Conservation (phyloP, 2,113 vertebrate species). For the Oxygymnocypris stewartii region DNA sequence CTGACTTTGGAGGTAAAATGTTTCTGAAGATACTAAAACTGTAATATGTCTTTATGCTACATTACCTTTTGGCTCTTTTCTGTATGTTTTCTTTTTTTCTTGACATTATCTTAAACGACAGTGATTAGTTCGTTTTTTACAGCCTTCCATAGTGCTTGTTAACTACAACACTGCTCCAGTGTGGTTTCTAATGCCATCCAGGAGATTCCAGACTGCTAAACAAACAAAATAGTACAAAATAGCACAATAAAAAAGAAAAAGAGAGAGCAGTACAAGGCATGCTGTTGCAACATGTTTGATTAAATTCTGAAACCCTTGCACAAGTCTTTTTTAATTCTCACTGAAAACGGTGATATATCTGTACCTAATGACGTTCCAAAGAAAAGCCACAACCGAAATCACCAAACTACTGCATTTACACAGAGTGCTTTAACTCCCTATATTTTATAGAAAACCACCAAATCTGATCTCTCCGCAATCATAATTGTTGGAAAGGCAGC, state of each 20-base stretch:
- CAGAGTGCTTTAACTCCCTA: constrained; percentile 3
- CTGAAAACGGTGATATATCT: not conserved
- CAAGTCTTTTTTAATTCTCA: too few relatives aligned
- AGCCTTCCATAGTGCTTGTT: constrained; percentile 34
- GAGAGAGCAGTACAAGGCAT: not conserved
- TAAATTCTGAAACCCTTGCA: not conserved
- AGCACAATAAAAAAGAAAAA: not conserved
- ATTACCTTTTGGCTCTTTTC: not conserved
- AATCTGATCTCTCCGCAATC: not conserved
- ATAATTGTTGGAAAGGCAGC: not conserved
- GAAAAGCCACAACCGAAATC: constrained; percentile 20
- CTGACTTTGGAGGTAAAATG: not conserved
- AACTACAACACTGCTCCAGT: constrained; percentile 13
- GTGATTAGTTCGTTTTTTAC: constrained; percentile 16
- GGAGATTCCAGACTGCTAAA: constrained; percentile 34
- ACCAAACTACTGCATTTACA: constrained; percentile 7
- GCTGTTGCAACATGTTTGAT: constrained; percentile 5
- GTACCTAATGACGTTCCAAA: not conserved
- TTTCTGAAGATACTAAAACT: not conserved
- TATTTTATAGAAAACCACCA: constrained; percentile 30
- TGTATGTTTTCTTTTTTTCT: constrained; percentile 7
- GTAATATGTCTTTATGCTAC: not conserved
- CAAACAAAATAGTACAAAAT: constrained; percentile 16
- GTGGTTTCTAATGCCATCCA: constrained; percentile 38
- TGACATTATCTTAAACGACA: constrained; percentile 28